These are phyloP conservation scores for Elephas maximus DNA, from an alignment of 2,113 vertebrate genomes.

Conservation along the genomic window DNA sequence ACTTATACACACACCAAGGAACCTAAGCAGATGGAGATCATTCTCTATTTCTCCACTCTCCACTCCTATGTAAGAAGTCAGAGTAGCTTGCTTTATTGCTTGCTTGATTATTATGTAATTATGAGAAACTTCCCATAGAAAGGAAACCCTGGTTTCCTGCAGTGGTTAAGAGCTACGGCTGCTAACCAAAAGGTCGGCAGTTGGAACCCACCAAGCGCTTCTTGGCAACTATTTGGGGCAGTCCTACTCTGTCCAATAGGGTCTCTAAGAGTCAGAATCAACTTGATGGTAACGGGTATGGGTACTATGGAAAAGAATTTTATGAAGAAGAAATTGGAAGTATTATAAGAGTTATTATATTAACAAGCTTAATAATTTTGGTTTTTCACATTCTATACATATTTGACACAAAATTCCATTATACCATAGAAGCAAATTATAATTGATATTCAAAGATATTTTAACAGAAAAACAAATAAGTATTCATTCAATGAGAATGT, in stretches of 20 bases:
- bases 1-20: not conserved
- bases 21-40: not conserved
- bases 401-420: not conserved
- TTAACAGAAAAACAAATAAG: not conserved
- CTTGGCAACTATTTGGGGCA: too few species aligned
- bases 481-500: not conserved
- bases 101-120: not conserved
- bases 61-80: not conserved
- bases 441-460: not conserved
- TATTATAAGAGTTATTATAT: not conserved
- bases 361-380: not conserved
- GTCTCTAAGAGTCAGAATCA: too few species aligned
- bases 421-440: not conserved
- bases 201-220: too few species aligned
- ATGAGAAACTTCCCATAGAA: not conserved
- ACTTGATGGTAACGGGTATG: too few species aligned
- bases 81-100: not conserved
- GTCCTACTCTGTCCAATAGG: too few species aligned
- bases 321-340: not conserved
- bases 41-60: too few species aligned
- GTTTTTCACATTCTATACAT: not conserved
- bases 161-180: too few species aligned
- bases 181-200: too few species aligned
- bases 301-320: not conserved
- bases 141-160: too few species aligned